These are phyloP conservation scores for Cephus pygmeus DNA, from an alignment of 2,888 invertebrate genomes.

Conservation along the genomic window DNA sequence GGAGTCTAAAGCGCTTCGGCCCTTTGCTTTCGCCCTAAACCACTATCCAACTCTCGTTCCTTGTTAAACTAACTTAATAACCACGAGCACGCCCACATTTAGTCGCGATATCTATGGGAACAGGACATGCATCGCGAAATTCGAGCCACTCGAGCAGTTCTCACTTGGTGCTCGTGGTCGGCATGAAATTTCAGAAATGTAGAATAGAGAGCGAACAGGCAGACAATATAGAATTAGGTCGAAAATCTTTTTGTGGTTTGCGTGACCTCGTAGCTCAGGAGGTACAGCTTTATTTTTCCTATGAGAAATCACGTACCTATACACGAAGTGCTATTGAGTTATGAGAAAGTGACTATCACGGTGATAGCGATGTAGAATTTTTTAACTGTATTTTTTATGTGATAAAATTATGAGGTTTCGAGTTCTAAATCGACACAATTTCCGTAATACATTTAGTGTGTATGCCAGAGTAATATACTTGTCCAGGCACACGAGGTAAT, in stretches of 20 bases:
- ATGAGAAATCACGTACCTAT: neutral
- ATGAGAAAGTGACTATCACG: neutral
- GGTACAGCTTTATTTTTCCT: neutral
- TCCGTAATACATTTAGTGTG: neutral
- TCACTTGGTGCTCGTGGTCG: neutral
- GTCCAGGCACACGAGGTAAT: neutral
- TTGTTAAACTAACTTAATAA: constrained; percentile 23
- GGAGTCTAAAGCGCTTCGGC: neutral
- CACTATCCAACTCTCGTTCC: constrained; percentile 5
- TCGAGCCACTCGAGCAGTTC: constrained; percentile 7
- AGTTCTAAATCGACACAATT: neutral
- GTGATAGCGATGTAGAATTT: neutral
- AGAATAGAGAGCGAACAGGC: no score
- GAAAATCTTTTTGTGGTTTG: no score
- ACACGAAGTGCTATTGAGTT: neutral
- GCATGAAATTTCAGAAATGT: neutral
- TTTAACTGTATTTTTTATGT: neutral
- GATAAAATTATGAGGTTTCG: neutral
- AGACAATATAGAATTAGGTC: no score
- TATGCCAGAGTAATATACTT: neutral
- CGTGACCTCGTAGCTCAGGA: neutral
- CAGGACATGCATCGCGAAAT: constrained; percentile 17
- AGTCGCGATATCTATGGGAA: constrained; percentile 20
- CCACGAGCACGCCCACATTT: constrained; percentile 20
- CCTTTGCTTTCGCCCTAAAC: neutral